phyloP scores from a whole-genome alignment of 2,888 invertebrate species.

The Athalia cordata region DNA sequence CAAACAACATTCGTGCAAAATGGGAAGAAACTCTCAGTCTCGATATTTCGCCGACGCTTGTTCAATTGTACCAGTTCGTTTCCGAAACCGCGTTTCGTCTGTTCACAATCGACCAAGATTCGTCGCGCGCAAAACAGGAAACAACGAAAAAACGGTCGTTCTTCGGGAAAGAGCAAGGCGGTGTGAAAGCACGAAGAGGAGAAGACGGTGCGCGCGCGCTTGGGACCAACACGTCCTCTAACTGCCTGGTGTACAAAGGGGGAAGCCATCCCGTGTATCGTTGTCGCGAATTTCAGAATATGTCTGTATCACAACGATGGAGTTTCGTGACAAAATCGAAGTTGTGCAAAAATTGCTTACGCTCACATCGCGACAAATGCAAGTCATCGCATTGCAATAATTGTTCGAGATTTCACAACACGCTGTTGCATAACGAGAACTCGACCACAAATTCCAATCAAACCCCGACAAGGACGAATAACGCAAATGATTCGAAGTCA shows the following conservation, averaged over 20 bases:
- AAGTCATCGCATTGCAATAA: conserved; percentile 9
- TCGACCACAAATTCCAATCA: not conserved
- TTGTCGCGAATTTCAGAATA: conserved; percentile 46
- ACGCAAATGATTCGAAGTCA: conserved; percentile 13
- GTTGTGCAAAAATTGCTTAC: conserved; percentile 9
- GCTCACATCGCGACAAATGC: not conserved
- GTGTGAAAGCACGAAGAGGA: not conserved
- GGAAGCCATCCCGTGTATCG: conserved; percentile 36
- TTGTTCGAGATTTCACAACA: conserved; percentile 41
- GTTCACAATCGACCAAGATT: conserved; percentile 44
- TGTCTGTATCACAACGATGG: not conserved
- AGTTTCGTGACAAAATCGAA: conserved; percentile 11
- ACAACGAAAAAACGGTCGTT: conserved; percentile 33
- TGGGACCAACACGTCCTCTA: conserved; percentile 32
- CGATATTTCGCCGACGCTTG: conserved; percentile 44
- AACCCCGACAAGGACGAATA: not conserved
- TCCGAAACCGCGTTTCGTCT: conserved; percentile 48
- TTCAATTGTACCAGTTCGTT: conserved; percentile 45
- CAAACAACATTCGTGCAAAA: conserved; percentile 34
- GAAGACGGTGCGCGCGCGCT: conserved; percentile 45
- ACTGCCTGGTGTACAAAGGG: conserved; percentile 43
- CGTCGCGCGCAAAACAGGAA: conserved; percentile 42
- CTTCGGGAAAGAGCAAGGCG: not conserved
- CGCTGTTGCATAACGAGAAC: conserved; percentile 42
- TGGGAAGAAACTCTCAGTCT: conserved; percentile 48